Conservation (phyloP, 2,113 vertebrate genomes). For the Nycticebus coucang region DNA sequence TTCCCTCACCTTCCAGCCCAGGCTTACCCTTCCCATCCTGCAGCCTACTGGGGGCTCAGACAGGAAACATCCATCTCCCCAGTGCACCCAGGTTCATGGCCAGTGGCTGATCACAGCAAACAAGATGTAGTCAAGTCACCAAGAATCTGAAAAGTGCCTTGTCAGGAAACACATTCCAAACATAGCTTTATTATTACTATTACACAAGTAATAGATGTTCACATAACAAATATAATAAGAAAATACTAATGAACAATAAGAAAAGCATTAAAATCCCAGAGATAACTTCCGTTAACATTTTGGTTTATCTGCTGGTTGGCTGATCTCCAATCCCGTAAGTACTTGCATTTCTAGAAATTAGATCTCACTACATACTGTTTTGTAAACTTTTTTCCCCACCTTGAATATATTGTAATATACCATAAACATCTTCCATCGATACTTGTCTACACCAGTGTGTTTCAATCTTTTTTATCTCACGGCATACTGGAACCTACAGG, state of each 20-base stretch:
- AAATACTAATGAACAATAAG: neutral
- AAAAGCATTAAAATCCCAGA: neutral
- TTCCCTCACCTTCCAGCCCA: neutral
- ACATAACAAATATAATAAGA: neutral
- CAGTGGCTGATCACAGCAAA: neutral
- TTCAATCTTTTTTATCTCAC: too few relatives aligned
- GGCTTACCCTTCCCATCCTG: neutral
- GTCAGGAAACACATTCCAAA: neutral
- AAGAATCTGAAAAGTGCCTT: neutral
- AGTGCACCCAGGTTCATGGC: neutral
- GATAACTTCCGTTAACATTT: neutral
- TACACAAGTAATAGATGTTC: neutral
- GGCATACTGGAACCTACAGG: too few relatives aligned
- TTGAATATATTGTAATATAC: neutral
- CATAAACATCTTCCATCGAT: rapidly evolving
- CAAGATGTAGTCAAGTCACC: neutral
- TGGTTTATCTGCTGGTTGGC: neutral
- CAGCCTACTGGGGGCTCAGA: neutral
- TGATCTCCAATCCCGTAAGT: neutral
- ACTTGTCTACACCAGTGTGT: neutral
- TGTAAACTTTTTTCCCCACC: neutral
- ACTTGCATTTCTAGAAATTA: neutral
- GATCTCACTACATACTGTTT: neutral
- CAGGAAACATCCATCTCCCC: neutral
- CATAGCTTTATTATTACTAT: neutral